Conservation (phyloP, 2,797 vertebrate genomes). For the Alexandromys oeconomus region DNA sequence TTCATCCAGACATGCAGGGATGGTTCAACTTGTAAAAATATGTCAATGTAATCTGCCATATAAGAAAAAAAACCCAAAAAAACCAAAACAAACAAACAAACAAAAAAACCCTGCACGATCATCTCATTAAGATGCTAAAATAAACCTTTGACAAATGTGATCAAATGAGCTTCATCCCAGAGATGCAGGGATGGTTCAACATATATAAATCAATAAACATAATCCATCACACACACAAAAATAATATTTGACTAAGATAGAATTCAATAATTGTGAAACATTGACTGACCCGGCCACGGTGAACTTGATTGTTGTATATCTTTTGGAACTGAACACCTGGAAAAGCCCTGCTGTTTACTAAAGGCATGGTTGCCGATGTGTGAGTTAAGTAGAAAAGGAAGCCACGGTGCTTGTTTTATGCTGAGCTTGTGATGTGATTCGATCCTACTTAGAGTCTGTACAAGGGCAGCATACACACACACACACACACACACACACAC, state of each 20-base stretch:
- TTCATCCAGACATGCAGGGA: too few species aligned
- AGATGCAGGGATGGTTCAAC: too few species aligned
- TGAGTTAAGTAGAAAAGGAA: slow-evolving; percentile 55
- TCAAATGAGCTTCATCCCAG: too few species aligned
- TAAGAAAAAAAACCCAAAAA: too few species aligned
- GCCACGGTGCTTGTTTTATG: slow-evolving; percentile 63
- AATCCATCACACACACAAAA: too few species aligned
- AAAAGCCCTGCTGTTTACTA: background rate
- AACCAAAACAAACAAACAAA: too few species aligned
- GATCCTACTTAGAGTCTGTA: slow-evolving; percentile 65
- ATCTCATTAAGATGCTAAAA: too few species aligned
- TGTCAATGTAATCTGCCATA: too few species aligned
- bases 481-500: background rate
- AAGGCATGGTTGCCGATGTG: background rate
- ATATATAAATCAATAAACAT: too few species aligned
- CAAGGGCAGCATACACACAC: slow-evolving; percentile 58
- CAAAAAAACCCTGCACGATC: too few species aligned
- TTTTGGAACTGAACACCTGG: background rate
- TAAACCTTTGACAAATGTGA: too few species aligned
- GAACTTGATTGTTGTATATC: background rate
- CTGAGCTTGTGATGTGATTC: slow-evolving; percentile 65
- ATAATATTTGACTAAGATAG: background rate
- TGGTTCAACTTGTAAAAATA: too few species aligned
- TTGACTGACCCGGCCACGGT: background rate
- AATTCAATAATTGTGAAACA: background rate